A percentile compares a stretch with the other conserved stretches of the same genome.
Evolutionary conservation across 2,888 invertebrate species (phyloP).

Genomic region (Lamellibrachia satsuma): DNA sequence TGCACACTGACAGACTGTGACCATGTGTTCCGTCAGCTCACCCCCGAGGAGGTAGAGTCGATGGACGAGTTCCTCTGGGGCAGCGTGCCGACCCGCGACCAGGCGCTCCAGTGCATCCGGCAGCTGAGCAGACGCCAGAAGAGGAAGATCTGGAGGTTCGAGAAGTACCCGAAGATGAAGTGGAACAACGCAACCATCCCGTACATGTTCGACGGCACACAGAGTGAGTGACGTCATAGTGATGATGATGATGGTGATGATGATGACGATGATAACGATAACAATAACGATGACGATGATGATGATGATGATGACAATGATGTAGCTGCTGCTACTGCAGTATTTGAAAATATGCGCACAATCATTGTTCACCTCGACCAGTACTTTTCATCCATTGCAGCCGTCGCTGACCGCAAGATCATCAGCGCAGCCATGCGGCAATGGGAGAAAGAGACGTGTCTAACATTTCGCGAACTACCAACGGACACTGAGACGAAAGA

Average conservation of each 20-base stretch:
- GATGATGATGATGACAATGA: constrained; percentile 36
- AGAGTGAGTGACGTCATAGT: not conserved
- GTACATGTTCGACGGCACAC: not conserved
- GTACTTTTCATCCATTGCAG: not conserved
- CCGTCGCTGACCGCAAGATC: not conserved
- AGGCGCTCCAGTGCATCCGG: not conserved
- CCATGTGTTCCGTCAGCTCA: not conserved
- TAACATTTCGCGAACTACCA: not conserved
- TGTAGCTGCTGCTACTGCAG: too few relatives aligned
- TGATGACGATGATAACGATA: constrained; percentile 35
- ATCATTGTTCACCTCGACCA: not conserved
- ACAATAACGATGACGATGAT: constrained; percentile 35
- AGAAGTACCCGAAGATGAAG: not conserved
- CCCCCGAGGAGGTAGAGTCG: not conserved
- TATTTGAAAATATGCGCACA: not conserved
- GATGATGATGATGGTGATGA: constrained; percentile 29
- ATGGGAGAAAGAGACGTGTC: constrained; percentile 22
- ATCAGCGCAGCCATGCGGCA: not conserved
- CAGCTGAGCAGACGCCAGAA: not conserved
- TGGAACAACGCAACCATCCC: not conserved
- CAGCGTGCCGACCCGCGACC: not conserved
- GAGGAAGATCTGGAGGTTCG: not conserved
- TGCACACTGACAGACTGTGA: too few relatives aligned
- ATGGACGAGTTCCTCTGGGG: constrained; percentile 13
- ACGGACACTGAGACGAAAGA: not conserved